phyloP scores from a whole-genome alignment of 2,888 invertebrate species.

The Pasiphila rectangulata region DNA sequence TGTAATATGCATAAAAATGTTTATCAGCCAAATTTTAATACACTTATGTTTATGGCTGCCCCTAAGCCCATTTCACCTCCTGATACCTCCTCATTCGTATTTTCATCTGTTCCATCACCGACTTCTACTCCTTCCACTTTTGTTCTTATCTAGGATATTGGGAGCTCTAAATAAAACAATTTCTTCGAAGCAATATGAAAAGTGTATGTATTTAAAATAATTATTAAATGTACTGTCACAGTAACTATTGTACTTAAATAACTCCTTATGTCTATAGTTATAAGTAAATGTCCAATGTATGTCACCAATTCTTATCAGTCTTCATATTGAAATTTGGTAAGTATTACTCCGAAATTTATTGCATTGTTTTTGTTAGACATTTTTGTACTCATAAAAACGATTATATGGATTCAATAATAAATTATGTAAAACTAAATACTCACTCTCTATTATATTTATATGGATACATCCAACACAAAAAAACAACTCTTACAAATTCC shows the following conservation, averaged over 20 bases:
- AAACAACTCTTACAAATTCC: constrained; percentile 29
- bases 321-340: constrained; percentile 42
- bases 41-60: too few relatives aligned
- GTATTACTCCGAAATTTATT: constrained; percentile 30
- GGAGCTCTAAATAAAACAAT: constrained; percentile 19
- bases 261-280: constrained; percentile 44
- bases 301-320: constrained; percentile 56
- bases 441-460: constrained; percentile 42
- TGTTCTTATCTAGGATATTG: background rate
- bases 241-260: constrained; percentile 72
- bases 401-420: constrained; percentile 42
- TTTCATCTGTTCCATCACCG: constrained; percentile 7
- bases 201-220: constrained; percentile 60
- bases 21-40: too few relatives aligned
- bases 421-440: constrained; percentile 46
- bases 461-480: constrained; percentile 49
- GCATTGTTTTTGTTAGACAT: constrained; percentile 23
- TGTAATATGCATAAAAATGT: too few relatives aligned
- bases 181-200: constrained; percentile 66
- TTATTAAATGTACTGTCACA: constrained; percentile 63
- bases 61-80: too few relatives aligned
- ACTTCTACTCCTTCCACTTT: background rate
- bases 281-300: constrained; percentile 45
- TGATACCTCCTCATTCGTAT: too few relatives aligned
- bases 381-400: constrained; percentile 35